Base-by-base conservation (phyloP, 2,888 invertebrate genomes). In the Tiliacea aurago region DNA sequence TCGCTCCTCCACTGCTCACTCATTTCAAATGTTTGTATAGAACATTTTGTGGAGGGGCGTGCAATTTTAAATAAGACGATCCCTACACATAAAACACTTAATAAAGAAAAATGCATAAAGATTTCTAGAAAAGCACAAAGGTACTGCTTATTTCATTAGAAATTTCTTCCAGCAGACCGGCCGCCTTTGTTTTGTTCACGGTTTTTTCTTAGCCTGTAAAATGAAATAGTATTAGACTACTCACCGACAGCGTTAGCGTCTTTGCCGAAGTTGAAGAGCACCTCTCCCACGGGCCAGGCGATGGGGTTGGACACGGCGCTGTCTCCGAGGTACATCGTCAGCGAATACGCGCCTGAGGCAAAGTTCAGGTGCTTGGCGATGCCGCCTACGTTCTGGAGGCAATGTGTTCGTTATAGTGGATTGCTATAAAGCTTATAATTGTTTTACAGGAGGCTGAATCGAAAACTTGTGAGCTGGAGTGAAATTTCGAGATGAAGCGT, bases 261-360 rank as follows among this genome's bases (percentile, higher is more conserved):
- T 73, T 94, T 96, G 49, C 97, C 96, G 91, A 99, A 98, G 93
- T 97, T 98, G 78, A 99, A 96, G 73, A 97, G 97, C 9, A 99
- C 96, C 70, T 98, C 97, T 56, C 98, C 99, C 67, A 99, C 91
- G 58, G 96, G 93, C 99, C 99, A 99, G 56, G 98, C 97, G 89
- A 99, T 97, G 20, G 99, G 98, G 94, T 99, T 99, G 84, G 98
- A 98, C 77, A 99, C 97, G 10, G 99, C 97, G 73, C 98, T 97
- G 96, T 99, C 99, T 7, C 99, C 99, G 70, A 99, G 96, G 84
- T 99, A 98, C 80, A 99, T 91, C 85, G 98, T 98, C 82, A 99
- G 96, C 79, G 97, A 97, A 95, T 99, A 99, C 61, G 96, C 93
- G 53, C 99, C 99, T 62, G 98, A 98, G 70, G 97, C 95, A 83